Percentiles rank a stretch among this genome's conserved stretches.
phyloP scores from a whole-genome alignment of 2,797 vertebrate genomes.

The Sciaenops ocellatus region DNA sequence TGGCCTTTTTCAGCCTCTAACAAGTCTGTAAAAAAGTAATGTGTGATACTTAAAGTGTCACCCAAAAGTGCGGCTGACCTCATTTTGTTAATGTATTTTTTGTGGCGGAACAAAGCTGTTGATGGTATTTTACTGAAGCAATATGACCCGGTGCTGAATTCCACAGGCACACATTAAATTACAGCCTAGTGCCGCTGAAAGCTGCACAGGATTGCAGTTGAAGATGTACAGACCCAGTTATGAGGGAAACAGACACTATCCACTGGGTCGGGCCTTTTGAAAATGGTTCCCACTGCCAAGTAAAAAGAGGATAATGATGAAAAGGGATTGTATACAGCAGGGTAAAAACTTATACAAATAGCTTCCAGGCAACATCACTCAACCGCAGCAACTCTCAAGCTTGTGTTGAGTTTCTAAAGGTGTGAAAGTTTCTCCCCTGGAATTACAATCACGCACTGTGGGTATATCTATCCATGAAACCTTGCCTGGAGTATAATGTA shows the following conservation, averaged over 20 bases:
- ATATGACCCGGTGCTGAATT: slow-evolving; percentile 72
- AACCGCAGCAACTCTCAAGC: slow-evolving; percentile 27
- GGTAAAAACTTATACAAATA: slow-evolving; percentile 54
- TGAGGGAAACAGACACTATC: slow-evolving; percentile 69
- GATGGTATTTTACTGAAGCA: slow-evolving; percentile 81
- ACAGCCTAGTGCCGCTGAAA: slow-evolving; percentile 70
- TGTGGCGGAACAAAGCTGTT: slow-evolving; percentile 81
- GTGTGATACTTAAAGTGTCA: slow-evolving; percentile 48
- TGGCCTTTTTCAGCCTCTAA: slow-evolving; percentile 47
- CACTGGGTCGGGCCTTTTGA: slow-evolving; percentile 44
- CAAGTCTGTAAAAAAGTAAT: slow-evolving; percentile 68
- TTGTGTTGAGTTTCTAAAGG: slow-evolving; percentile 37
- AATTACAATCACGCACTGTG: slow-evolving; percentile 28
- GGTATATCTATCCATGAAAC: slow-evolving; percentile 32
- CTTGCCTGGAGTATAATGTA: slow-evolving; percentile 20
- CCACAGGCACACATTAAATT: slow-evolving; percentile 80
- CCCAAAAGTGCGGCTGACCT: slow-evolving; percentile 70
- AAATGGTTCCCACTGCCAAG: slow-evolving; percentile 61
- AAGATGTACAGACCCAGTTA: slow-evolving; percentile 75
- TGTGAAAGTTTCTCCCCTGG: slow-evolving; percentile 34
- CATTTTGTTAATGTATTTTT: slow-evolving; percentile 75
- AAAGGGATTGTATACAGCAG: slow-evolving; percentile 66
- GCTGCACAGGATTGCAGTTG: slow-evolving; percentile 69
- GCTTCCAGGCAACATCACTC: slow-evolving; percentile 57
- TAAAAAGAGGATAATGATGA: slow-evolving; percentile 62